Evolutionary conservation across 2,888 invertebrate species (phyloP), one percentile per base, ranked within the genome.

Genomic region (Leptinotarsa juncta): DNA sequence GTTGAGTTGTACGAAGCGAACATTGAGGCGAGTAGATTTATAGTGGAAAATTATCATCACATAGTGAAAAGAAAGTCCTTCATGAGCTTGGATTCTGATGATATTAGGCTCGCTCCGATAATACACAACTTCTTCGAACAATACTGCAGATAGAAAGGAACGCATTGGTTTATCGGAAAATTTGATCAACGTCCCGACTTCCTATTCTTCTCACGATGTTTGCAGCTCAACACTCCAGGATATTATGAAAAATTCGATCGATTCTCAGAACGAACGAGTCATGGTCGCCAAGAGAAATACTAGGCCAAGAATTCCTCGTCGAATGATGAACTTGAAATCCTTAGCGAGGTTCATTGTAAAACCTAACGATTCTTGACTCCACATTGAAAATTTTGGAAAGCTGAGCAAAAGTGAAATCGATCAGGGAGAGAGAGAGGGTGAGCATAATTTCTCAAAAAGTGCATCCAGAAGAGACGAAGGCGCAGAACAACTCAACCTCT

Each of bases 381-480:
- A 75, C 66, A n/a, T 72, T 76, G 10, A 65, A 65, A 12, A 77
- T 80, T 7, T 65, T 70, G 18, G 7, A 49, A 62, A 50, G 23
- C 65, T 79, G 42, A 68, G 76, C 51, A 74, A 76, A 12, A 74
- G 51, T 50, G 73, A 75, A 66, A 74, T 79, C 50, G 70, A 68
- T 4, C 51, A 70, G 62, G 76, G 74, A 74, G 50, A 10, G 10
- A 42, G 42, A 50, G 55, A 68, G 23, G 55, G 62, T 74, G 23
- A 76, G 62, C 67, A 71, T 72, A 23, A 72, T 73, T 48, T 49
- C 73, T 3, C 49, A 55, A n/a, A 67, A 26, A 26, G 60, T 70
- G 16, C 49, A 65, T 7, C 18, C 62, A 65, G 53, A 65, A 14
- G 72, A 71, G n/a, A 26, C 51, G 65, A 49, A 50, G 48, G 51